Conservation (phyloP, 1,140 invertebrate genomes). For the Brachionus rotundiformis region DNA sequence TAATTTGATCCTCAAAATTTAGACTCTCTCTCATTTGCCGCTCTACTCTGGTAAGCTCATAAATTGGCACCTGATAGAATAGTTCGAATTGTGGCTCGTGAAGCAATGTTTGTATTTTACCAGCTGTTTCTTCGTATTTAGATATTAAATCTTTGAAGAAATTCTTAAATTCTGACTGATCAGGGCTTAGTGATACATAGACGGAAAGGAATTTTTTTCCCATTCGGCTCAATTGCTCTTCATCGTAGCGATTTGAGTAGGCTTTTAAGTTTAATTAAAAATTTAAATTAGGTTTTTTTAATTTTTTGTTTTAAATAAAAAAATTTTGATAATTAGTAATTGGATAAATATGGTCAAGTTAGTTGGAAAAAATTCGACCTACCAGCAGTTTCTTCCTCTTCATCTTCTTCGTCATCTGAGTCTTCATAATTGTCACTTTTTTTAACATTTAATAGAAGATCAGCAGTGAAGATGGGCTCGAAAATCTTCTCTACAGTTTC, state of each 20-base stretch:
- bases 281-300: background rate
- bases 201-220: conserved; percentile 12
- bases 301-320: background rate
- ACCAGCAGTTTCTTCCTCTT: background rate
- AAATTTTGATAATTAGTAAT: no score
- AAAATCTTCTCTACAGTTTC: conserved; percentile 58
- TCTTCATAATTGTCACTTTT: conserved; percentile 35
- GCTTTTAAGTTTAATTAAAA: background rate
- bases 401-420: background rate
- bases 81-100: conserved; percentile 59
- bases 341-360: no score
- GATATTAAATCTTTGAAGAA: conserved; percentile 57
- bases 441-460: conserved; percentile 58
- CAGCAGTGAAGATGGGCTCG: conserved; percentile 57
- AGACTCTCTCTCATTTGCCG: conserved; percentile 53
- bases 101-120: conserved; percentile 58
- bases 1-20: conserved; percentile 60
- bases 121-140: conserved; percentile 59
- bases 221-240: background rate
- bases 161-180: conserved; percentile 57
- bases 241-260: conserved; percentile 14
- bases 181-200: conserved; percentile 53
- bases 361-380: background rate
- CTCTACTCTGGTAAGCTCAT: conserved; percentile 56
- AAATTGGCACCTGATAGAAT: conserved; percentile 60